These are phyloP conservation scores for Nematolebias whitei DNA, from an alignment of 2,113 vertebrate genomes.

Conservation along the genomic window DNA sequence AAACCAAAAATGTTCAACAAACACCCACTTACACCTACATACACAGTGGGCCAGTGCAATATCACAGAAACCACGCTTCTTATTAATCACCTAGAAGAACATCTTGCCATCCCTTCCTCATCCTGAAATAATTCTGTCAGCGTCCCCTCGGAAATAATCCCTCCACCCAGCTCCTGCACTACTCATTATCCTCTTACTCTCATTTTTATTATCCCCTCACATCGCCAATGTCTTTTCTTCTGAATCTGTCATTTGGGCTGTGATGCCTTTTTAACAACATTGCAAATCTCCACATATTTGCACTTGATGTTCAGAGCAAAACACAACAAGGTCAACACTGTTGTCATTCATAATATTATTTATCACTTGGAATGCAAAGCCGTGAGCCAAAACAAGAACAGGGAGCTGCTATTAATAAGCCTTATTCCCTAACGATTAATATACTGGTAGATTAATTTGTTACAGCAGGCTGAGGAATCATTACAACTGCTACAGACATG, in stretches of 20 bases:
- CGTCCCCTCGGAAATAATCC: slow-evolving; percentile 9
- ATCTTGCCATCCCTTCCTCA: slow-evolving; percentile 8
- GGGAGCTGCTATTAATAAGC: slow-evolving; percentile 9
- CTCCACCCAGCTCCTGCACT: slow-evolving; percentile 26
- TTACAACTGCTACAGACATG: no score
- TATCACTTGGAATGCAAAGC: slow-evolving; percentile 6
- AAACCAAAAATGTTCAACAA: slow-evolving; percentile 24
- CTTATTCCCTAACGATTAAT: not conserved
- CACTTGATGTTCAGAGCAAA: not conserved
- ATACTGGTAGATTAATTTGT: slow-evolving; percentile 8
- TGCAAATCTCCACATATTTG: not conserved
- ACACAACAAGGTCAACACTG: slow-evolving; percentile 4
- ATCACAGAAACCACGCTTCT: slow-evolving; percentile 34
- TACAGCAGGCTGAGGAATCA: not conserved
- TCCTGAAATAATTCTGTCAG: slow-evolving; percentile 17
- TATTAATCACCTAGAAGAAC: slow-evolving; percentile 30
- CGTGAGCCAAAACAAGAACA: slow-evolving; percentile 9
- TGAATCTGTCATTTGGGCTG: not conserved
- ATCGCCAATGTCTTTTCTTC: no score
- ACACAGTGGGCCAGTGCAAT: slow-evolving; percentile 7
- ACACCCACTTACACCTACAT: slow-evolving; percentile 49
- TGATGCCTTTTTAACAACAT: not conserved
- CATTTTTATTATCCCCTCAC: not conserved
- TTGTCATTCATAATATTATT: slow-evolving; percentile 10
- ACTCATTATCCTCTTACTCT: not conserved